Evolutionary conservation across 2,888 invertebrate genomes (phyloP), one percentile per base, ranked within the genome.

Genomic region (Stegophylla sp.): DNA sequence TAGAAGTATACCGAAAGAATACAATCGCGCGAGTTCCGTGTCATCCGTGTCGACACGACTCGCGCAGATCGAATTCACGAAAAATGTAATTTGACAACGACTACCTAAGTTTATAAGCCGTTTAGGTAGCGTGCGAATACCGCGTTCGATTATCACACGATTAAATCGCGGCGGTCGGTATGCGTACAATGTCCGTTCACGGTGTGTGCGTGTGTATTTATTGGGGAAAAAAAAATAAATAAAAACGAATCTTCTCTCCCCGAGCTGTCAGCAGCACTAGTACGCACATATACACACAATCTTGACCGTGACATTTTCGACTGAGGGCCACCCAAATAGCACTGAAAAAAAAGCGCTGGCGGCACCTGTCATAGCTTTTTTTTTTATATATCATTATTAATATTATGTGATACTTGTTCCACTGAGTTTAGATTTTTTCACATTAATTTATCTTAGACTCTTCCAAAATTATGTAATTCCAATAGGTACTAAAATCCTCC

Each of bases 261-360:
- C 15, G 61, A 20, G 17, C 61, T 15, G 3, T 3, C 20, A 12
- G 23, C 20, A 69, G 20, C 69, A 41, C 71, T 13, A 20, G 53
- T 17, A 7, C 45, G n/a, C 53, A 53, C 53, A 3, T 9, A 15
- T 51, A 17, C 48, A 3, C 45, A 48, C 28, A 43, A 23, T 66
- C 53, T 76, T 66, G 75, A 66, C 75, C 75, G 75, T 76, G 75
- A 76, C 64, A 76, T 66, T 64, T 75, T 76, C 64, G 75, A 17
- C 53, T 23, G 75, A 76, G 75, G n/a, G 75, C 66, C 75, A 53
- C 75, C 64, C 64, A n/a, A 51, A 63, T 48, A 48, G 34, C 74
- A 41, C 61, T 73, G 43, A 41, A 10, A 41, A 43, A 20, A 51
- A 26, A 61, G 34, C 20, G 48, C 34, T 28, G 23, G 72, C 15